phyloP scores from a whole-genome alignment of 2,113 vertebrate species.

The Lontra canadensis region DNA sequence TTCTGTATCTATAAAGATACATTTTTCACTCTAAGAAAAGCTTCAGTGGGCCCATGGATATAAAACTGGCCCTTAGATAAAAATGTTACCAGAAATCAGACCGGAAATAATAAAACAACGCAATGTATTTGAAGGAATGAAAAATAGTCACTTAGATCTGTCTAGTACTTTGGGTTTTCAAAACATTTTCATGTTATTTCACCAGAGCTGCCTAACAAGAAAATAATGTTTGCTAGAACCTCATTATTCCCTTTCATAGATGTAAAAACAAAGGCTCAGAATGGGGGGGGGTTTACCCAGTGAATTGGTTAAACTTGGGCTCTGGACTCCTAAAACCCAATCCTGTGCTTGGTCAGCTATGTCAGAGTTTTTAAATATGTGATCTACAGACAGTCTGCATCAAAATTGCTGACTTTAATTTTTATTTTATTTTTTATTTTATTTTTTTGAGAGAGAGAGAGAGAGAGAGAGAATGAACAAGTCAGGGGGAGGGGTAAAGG shows the following conservation, averaged over 20 bases:
- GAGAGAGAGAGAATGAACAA: not conserved
- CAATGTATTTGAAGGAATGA: slow-evolving; percentile 7
- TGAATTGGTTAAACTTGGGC: not conserved
- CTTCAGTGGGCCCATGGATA: slow-evolving; percentile 2
- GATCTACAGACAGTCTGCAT: not conserved
- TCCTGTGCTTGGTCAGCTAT: not conserved
- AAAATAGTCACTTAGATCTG: slow-evolving; percentile 20
- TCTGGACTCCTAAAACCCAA: not conserved
- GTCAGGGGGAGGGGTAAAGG: not conserved
- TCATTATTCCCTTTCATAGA: not conserved
- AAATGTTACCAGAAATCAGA: slow-evolving; percentile 23
- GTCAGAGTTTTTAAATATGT: not conserved
- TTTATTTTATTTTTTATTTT: not conserved
- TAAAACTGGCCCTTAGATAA: slow-evolving; percentile 47
- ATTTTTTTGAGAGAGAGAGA: not conserved
- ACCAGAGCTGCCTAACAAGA: not conserved
- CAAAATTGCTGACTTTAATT: not conserved
- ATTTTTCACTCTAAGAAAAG: slow-evolving; percentile 1
- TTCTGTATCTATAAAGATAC: not conserved
- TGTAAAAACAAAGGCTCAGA: not conserved
- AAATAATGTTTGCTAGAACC: not conserved
- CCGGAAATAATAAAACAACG: slow-evolving; percentile 40
- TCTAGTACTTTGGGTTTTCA: slow-evolving; percentile 16
- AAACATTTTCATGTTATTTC: slow-evolving; percentile 35
- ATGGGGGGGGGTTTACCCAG: not conserved